A percentile compares a stretch with the other conserved stretches of the same genome.
These are phyloP conservation scores for Mycteria americana DNA, from an alignment of 2,797 vertebrate species.

Conservation along the genomic window DNA sequence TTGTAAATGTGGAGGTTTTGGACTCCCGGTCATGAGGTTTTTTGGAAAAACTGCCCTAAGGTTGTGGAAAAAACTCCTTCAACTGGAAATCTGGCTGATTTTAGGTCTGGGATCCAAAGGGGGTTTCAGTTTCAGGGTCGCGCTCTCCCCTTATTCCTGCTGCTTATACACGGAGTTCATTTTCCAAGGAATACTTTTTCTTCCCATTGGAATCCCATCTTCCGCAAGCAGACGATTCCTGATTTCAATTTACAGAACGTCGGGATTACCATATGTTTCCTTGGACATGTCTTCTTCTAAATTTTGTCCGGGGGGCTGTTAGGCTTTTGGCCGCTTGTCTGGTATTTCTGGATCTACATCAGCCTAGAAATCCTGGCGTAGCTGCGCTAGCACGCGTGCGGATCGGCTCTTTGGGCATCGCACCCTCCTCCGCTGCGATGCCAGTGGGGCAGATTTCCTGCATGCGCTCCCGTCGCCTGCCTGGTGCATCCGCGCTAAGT, in stretches of 20 bases:
- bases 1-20: accelerated
- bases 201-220: background rate
- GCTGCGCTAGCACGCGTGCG: accelerated
- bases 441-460: accelerated
- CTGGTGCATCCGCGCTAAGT: background rate
- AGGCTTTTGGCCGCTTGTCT: background rate
- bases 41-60: background rate
- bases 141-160: background rate
- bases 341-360: background rate
- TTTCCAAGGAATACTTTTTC: background rate
- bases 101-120: background rate
- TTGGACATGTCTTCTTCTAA: background rate
- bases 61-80: background rate
- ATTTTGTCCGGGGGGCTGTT: accelerated
- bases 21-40: background rate
- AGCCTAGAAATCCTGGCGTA: accelerated
- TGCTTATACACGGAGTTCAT: background rate
- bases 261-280: background rate
- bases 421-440: accelerated
- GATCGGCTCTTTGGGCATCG: background rate
- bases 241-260: accelerated
- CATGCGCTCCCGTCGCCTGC: accelerated
- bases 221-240: background rate
- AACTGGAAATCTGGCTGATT: background rate
- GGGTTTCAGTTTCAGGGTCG: background rate